Conservation (phyloP, 2,797 vertebrate species). For the Octomys mimax region DNA sequence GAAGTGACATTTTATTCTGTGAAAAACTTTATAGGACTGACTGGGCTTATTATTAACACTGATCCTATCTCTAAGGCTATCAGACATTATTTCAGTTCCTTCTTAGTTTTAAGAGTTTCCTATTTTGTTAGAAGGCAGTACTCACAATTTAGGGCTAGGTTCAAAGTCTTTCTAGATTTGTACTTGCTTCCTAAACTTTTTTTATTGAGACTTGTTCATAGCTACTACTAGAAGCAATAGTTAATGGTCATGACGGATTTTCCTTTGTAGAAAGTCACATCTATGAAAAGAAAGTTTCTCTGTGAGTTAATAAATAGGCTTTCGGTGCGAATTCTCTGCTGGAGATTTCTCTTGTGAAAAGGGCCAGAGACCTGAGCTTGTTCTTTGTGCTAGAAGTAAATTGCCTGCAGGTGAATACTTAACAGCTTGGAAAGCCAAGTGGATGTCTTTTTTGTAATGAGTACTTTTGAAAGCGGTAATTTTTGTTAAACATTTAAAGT, state of each 20-base stretch:
- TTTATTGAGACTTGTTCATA: not conserved
- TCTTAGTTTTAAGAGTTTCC: conserved; percentile 45
- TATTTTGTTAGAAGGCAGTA: not conserved
- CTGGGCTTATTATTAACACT: conserved; percentile 1
- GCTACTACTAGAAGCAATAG: not conserved
- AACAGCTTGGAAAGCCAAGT: not conserved
- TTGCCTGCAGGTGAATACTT: conserved; percentile 9
- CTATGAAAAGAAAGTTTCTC: conserved; percentile 43
- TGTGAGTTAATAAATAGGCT: conserved; percentile 56
- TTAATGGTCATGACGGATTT: conserved; percentile 43
- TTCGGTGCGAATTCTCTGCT: conserved; percentile 40
- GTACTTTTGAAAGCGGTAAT: not conserved
- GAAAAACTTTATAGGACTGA: conserved; percentile 11
- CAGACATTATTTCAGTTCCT: conserved; percentile 27
- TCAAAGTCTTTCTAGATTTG: conserved; percentile 23
- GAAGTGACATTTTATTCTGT: conserved; percentile 6
- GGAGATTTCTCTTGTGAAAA: conserved; percentile 23
- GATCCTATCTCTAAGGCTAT: not conserved
- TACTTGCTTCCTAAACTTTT: not conserved
- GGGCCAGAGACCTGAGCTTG: not conserved
- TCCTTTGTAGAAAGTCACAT: conserved; percentile 36
- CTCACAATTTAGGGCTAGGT: not conserved
- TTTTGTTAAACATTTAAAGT: conserved; percentile 23
- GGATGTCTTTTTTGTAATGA: not conserved
- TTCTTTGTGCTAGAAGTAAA: conserved; percentile 44